These are phyloP conservation scores for Achlya flavicornis DNA, from an alignment of 2,888 invertebrate genomes.

Conservation along the genomic window DNA sequence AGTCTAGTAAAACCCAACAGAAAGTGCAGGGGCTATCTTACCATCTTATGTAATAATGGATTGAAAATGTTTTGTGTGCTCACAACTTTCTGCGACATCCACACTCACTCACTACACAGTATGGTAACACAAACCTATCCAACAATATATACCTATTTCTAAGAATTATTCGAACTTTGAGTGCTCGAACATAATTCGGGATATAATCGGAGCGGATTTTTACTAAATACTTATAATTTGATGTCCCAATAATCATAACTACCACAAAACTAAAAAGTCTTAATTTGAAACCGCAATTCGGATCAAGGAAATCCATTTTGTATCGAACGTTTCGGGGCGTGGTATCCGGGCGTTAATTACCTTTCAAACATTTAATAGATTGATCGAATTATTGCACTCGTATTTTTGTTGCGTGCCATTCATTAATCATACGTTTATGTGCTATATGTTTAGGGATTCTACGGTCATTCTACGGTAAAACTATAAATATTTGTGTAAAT, in stretches of 20 bases:
- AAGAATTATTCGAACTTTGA: no score
- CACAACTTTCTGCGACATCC: no score
- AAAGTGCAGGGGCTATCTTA: no score
- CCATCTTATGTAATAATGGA: no score
- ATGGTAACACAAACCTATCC: no score
- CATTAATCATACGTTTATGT: not conserved
- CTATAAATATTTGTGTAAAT: not conserved
- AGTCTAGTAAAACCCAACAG: no score
- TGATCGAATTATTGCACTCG: not conserved
- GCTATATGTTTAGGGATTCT: not conserved
- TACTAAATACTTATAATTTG: not conserved
- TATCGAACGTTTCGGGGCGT: conserved; percentile 12
- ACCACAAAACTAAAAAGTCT: not conserved
- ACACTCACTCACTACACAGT: no score
- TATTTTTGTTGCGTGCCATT: not conserved
- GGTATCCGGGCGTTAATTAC: conserved; percentile 14
- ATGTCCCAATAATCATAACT: not conserved
- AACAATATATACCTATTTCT: no score
- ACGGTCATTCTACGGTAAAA: not conserved
- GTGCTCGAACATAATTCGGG: no score
- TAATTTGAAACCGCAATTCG: conserved; percentile 10
- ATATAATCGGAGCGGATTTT: no score
- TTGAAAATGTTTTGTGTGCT: no score
- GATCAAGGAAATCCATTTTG: conserved; percentile 14
- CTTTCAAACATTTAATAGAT: conserved; percentile 2